These are phyloP conservation scores for Dendrocincla tyrannina DNA, from an alignment of 2,797 vertebrate genomes.

Conservation along the genomic window DNA sequence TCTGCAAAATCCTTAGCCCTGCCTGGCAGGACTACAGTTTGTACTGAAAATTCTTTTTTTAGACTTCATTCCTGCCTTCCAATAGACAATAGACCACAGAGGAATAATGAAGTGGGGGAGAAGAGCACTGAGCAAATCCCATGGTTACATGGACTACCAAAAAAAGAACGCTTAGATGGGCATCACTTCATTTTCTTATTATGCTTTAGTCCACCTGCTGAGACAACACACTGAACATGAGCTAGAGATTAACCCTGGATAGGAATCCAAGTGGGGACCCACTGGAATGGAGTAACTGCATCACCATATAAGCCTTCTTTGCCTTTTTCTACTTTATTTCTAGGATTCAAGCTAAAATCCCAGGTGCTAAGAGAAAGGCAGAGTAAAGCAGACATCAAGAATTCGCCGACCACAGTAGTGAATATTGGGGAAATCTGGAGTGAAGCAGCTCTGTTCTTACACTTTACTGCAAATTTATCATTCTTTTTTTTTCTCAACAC, in stretches of 20 bases:
- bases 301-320: not conserved
- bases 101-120: not conserved
- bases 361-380: slow-evolving; percentile 95
- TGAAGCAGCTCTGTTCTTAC: slow-evolving; percentile 75
- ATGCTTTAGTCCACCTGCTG: not conserved
- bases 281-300: not conserved
- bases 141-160: not conserved
- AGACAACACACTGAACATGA: accelerated
- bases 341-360: slow-evolving; percentile 99
- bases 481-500: slow-evolving; percentile 80
- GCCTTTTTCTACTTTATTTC: slow-evolving; percentile 16
- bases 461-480: slow-evolving; percentile 79
- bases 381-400: slow-evolving; percentile 78
- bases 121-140: not conserved
- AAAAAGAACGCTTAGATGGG: not conserved
- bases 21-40: not conserved
- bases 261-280: not conserved
- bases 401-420: slow-evolving; percentile 41
- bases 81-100: not conserved
- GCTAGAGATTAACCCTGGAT: not conserved
- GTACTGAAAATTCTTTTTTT: not conserved
- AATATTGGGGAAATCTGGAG: slow-evolving; percentile 71
- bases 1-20: not conserved
- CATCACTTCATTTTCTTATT: not conserved
- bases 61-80: not conserved